Evolutionary conservation across 2,113 vertebrate genomes (phyloP), one percentile per base, ranked within the genome.

Genomic region (Bufo bufo): DNA sequence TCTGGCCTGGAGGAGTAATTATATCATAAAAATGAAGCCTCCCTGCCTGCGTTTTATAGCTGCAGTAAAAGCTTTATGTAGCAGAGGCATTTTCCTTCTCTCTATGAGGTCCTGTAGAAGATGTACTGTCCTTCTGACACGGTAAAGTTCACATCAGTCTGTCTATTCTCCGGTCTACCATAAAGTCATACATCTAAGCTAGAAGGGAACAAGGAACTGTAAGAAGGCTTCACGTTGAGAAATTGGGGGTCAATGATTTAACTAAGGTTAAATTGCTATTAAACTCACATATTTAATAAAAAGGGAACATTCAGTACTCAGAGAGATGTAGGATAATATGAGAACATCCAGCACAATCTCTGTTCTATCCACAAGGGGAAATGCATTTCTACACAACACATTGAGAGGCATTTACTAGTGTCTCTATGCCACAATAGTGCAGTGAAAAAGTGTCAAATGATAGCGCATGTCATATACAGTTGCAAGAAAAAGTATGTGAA

Each of bases 11-110:
- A 79, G 45, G 56, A 54, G 75, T 54, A 54, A 79, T 86, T 77
- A 85, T 63, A 23, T 52, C 71, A 33, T 33, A 33, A 33, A 61
- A 33, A n/a, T 49, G 56, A 65, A 56, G 58, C 72, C 50, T 77
- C 58, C 74, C 58, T 50, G 72, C 45, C 17, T 77, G n/a, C 0
- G 71, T 43, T 59, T 75, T 86, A 63, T 77, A 79, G 75, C 59
- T 66, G 58, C 74, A 33, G 20, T 78, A 86, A 86, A 86, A 74
- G 6, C 54, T 74, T 79, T 63, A 65, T 86, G 14, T 19, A 66
- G 59, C 72, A 65, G 11, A 61, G 84, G 56, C 14, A 50, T 63
- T 77, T 63, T 85, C 56, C 45, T 77, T 59, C 52, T 84, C n/a
- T 61, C 45, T 49, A 56, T 61, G 72, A 77, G 61, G 84, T 17